Evolutionary conservation across 2,113 vertebrate species (phyloP), one percentile per base, ranked within the genome.

Genomic region (Nannospalax galili): DNA sequence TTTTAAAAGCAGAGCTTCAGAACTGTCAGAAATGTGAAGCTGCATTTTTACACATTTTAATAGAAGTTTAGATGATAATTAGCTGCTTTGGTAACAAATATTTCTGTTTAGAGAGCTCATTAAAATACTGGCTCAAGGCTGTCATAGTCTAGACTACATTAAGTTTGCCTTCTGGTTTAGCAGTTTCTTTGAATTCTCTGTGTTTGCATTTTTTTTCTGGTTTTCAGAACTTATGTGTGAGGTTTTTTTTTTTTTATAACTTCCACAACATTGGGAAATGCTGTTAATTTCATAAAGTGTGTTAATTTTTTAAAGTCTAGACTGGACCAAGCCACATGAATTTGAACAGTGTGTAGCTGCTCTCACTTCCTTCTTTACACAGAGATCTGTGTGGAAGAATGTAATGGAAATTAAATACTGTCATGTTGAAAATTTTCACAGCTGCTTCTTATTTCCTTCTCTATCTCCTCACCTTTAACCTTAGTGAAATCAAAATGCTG

Each of bases 21-120:
- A 62, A 69, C 64, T 70, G 22, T 94, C n/a, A 84, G 40, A 93
- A 92, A 92, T 81, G 32, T 78, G 15, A 95, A 91, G 70, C 26
- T 75, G 10, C 10, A 91, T 70, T 94, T 88, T 82, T 73, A 91
- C 56, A 82, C 24, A 84, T 84, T 89, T 93, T 85, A 19, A 48
- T 40, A 30, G 15, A 35, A 82, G 79, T 84, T 89, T 37, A 74
- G 40, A 82, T 82, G 56, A 40, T 93, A 88, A 90, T 95, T 90
- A 95, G 24, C 26, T 86, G 24, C 19, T 85, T 73, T 85, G 67
- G 80, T 92, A 89, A 37, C 42, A 60, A 69, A 78, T 86, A 91
- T 11, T 90, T 88, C 19, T 89, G 11, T 84, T 56, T 64, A 78
- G 70, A 45, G 28, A 84, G 35, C 64, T 93, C 17, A 72, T 90